These are phyloP conservation scores for Silurus lanzhouensis DNA, from an alignment of 2,797 vertebrate genomes.

Conservation along the genomic window DNA sequence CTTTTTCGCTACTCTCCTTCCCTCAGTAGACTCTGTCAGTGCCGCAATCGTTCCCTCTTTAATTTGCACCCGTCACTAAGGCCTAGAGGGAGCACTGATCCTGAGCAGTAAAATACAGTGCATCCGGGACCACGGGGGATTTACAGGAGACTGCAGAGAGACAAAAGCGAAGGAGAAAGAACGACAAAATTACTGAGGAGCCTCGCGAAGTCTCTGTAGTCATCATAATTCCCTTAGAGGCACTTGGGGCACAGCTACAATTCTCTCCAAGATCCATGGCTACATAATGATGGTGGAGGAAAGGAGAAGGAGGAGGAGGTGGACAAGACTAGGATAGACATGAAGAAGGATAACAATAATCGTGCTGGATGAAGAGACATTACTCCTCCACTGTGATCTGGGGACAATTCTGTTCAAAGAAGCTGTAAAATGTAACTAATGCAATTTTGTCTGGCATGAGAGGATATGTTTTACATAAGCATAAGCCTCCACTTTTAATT, in stretches of 20 bases:
- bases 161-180: slow-evolving; percentile 37
- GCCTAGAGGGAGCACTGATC: slow-evolving; percentile 46
- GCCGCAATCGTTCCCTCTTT: slow-evolving; percentile 44
- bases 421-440: background rate
- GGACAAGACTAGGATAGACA: background rate
- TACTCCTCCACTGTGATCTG: background rate
- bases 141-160: slow-evolving; percentile 12
- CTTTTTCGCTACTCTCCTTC: slow-evolving; percentile 40
- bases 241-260: slow-evolving; percentile 34
- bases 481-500: background rate
- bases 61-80: slow-evolving; percentile 59
- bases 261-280: slow-evolving; percentile 37
- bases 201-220: slow-evolving; percentile 41
- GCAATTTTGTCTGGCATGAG: background rate
- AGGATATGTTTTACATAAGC: background rate
- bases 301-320: no score
- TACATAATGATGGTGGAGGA: slow-evolving; percentile 12
- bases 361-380: background rate
- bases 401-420: background rate
- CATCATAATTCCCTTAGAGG: slow-evolving; percentile 45
- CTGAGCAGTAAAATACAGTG: slow-evolving; percentile 48
- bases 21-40: slow-evolving; percentile 29
- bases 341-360: background rate
- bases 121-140: slow-evolving; percentile 42
- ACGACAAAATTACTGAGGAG: slow-evolving; percentile 50